Conservation (phyloP, 2,797 vertebrate genomes). For the Hippocampus kuda region DNA sequence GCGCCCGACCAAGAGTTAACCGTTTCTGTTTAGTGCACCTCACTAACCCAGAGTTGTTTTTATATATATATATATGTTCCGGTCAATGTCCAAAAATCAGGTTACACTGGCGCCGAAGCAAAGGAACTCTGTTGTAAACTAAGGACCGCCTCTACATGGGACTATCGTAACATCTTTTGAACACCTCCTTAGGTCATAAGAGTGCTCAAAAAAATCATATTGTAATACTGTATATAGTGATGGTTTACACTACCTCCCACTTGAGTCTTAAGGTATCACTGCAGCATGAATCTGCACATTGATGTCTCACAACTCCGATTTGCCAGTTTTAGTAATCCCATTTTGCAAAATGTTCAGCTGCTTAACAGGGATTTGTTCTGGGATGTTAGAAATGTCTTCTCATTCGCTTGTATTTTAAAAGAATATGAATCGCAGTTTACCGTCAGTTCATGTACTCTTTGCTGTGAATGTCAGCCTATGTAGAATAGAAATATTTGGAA, state of each 20-base stretch:
- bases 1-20: slow-evolving; percentile 63
- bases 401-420: neutral
- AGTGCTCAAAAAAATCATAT: neutral
- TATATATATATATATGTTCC: neutral
- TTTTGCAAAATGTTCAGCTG: neutral
- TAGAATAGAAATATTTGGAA: neutral
- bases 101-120: neutral
- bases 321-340: neutral
- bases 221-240: slow-evolving; percentile 8
- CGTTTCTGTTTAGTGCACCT: neutral
- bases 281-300: slow-evolving; percentile 5
- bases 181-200: too few species aligned
- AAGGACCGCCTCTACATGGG: neutral
- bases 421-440: neutral
- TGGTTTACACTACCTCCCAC: slow-evolving; percentile 49
- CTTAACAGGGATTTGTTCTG: neutral
- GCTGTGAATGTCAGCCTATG: neutral
- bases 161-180: neutral
- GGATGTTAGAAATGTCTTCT: neutral
- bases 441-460: neutral
- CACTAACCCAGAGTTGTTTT: slow-evolving; percentile 6
- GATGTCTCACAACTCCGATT: slow-evolving; percentile 13
- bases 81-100: neutral
- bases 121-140: neutral
- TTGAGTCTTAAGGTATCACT: slow-evolving; percentile 20